A percentile compares a stretch with the other conserved stretches of the same genome.
phyloP scores from a whole-genome alignment of 1,140 invertebrate species.

The Papilio aristodemus region DNA sequence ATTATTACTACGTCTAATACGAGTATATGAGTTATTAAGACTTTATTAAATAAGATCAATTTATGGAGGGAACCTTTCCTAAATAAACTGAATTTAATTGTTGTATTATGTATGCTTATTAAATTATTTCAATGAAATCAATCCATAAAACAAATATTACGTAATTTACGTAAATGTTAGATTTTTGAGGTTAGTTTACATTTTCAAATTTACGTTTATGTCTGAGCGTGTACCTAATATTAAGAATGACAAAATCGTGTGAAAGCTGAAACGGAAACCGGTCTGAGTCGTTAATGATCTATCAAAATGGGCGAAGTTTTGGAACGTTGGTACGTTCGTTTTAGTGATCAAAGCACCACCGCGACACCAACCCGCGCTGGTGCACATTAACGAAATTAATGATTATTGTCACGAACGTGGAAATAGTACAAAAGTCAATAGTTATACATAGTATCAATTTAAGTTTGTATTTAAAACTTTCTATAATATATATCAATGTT shows the following conservation, averaged over 20 bases:
- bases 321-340: slow-evolving; percentile 11
- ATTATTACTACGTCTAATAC: too few relatives aligned
- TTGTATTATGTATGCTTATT: neutral
- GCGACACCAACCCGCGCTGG: slow-evolving; percentile 9
- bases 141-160: too few relatives aligned
- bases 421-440: slow-evolving; percentile 16
- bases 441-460: too few relatives aligned
- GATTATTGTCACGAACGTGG: slow-evolving; percentile 25
- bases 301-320: neutral
- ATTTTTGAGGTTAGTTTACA: neutral
- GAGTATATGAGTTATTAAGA: too few relatives aligned
- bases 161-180: neutral
- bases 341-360: slow-evolving; percentile 18
- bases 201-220: neutral
- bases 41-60: too few relatives aligned
- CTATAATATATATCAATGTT: neutral
- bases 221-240: too few relatives aligned
- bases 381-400: slow-evolving; percentile 22
- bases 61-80: too few relatives aligned
- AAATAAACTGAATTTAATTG: too few relatives aligned
- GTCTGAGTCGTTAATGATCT: neutral
- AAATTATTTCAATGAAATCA: too few relatives aligned
- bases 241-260: neutral
- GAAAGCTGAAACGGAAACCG: neutral
- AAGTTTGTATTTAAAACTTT: too few relatives aligned